A percentile compares a stretch with the other conserved stretches of the same genome.
Conservation (phyloP, 1,140 invertebrate genomes). For the Pygmarrhopalites habei region DNA sequence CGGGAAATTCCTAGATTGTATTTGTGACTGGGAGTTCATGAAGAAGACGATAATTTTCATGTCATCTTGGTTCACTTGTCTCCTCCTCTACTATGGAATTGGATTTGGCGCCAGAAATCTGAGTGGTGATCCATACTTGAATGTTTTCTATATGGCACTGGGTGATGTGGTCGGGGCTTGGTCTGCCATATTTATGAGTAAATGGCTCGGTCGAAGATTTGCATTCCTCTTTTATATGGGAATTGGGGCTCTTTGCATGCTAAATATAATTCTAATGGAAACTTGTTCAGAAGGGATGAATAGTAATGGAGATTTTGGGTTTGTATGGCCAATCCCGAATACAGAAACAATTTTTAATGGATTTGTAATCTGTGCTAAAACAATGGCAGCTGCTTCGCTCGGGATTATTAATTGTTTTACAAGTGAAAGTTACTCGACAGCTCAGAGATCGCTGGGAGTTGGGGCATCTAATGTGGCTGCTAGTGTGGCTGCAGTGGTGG, state of each 20-base stretch:
- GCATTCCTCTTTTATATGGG: constrained; percentile 16
- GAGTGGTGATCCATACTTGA: constrained; percentile 25
- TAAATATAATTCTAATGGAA: constrained; percentile 4
- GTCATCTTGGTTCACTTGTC: constrained; percentile 11
- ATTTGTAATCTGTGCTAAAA: too few relatives aligned
- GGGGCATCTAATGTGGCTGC: constrained; percentile 14
- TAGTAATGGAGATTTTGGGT: too few relatives aligned
- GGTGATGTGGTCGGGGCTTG: constrained; percentile 12
- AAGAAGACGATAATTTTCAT: constrained; percentile 19
- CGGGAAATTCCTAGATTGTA: background rate
- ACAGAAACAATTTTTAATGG: too few relatives aligned
- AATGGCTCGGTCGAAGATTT: constrained; percentile 21
- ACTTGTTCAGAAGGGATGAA: background rate
- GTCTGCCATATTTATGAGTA: constrained; percentile 9
- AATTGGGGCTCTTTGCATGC: background rate
- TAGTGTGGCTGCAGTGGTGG: constrained; percentile 10
- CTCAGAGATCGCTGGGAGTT: constrained; percentile 13
- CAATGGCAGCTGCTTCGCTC: constrained; percentile 11
- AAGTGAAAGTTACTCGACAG: constrained; percentile 22
- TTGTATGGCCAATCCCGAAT: too few relatives aligned
- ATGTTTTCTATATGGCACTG: constrained; percentile 17
- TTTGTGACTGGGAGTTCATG: background rate
- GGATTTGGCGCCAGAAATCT: constrained; percentile 26
- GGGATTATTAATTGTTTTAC: constrained; percentile 24
- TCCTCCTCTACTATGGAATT: constrained; percentile 24